A percentile compares a stretch with the other conserved stretches of the same genome.
Conservation (phyloP, 2,113 vertebrate genomes). For the Stegostoma tigrinum region DNA sequence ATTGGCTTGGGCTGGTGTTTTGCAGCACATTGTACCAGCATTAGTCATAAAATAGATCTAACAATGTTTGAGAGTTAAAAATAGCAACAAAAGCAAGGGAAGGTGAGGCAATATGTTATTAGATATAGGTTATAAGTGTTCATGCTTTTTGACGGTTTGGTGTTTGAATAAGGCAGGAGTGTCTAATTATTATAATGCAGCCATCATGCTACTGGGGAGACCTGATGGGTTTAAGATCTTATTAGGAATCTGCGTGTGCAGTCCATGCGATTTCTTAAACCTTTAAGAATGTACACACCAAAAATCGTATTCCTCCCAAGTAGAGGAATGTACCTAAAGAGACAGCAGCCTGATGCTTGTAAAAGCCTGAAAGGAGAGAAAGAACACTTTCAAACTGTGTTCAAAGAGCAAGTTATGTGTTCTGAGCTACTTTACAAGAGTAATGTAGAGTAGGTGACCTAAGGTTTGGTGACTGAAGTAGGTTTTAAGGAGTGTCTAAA, state of each 20-base stretch:
- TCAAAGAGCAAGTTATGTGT: too few species aligned
- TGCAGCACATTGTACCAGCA: background rate
- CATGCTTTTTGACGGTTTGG: background rate
- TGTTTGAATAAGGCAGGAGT: too few species aligned
- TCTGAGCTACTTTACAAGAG: too few species aligned
- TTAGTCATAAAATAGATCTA: background rate
- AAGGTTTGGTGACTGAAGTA: background rate
- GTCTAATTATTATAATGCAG: too few species aligned
- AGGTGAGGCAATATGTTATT: background rate
- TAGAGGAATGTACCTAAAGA: background rate
- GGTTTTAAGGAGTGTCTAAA: background rate
- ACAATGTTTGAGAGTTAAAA: background rate
- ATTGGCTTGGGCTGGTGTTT: background rate
- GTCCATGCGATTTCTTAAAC: background rate
- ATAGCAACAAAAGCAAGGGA: background rate
- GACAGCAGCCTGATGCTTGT: background rate
- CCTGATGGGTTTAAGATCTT: background rate
- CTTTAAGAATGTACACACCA: background rate
- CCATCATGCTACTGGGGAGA: background rate
- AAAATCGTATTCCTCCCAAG: background rate
- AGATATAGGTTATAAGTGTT: background rate
- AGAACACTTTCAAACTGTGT: background rate
- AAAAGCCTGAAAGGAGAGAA: background rate
- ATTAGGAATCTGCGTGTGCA: background rate
- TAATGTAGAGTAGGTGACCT: background rate